Evolutionary conservation across 2,888 invertebrate genomes (phyloP).

Genomic region (Dexiosoma caninum): DNA sequence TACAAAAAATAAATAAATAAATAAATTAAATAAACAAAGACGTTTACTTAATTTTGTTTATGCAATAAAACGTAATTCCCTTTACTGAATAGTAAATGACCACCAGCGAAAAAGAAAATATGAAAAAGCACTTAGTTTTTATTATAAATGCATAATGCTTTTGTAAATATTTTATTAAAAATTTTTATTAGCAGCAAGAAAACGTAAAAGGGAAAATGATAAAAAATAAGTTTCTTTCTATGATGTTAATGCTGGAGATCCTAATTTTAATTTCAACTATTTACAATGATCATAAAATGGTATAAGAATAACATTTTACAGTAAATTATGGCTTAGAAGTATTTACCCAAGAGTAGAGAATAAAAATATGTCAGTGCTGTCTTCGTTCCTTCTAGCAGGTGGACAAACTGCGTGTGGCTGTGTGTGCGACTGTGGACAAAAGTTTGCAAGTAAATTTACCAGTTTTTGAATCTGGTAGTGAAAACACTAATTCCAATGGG

Average conservation of each 20-base stretch:
- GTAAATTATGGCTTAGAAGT: conserved; percentile 49
- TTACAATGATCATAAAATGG: conserved; percentile 55
- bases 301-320: conserved; percentile 50
- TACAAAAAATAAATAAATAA: no score
- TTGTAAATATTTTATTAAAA: conserved; percentile 57
- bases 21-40: no score
- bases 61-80: background rate
- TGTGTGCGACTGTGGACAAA: background rate
- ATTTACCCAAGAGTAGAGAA: conserved; percentile 26
- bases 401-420: background rate
- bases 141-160: conserved; percentile 40
- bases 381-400: background rate
- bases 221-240: background rate
- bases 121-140: background rate
- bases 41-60: background rate
- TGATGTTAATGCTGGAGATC: conserved; percentile 38
- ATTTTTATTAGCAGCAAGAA: conserved; percentile 4
- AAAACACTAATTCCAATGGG: background rate
- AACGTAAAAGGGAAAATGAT: background rate
- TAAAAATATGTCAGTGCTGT: conserved; percentile 23
- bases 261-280: conserved; percentile 42
- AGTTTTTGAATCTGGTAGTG: background rate
- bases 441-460: background rate
- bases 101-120: background rate
- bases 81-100: background rate